A percentile compares a stretch with the other conserved stretches of the same genome.
Evolutionary conservation across 1,140 invertebrate genomes (phyloP).

Genomic region (Oncopeltus fasciatus): DNA sequence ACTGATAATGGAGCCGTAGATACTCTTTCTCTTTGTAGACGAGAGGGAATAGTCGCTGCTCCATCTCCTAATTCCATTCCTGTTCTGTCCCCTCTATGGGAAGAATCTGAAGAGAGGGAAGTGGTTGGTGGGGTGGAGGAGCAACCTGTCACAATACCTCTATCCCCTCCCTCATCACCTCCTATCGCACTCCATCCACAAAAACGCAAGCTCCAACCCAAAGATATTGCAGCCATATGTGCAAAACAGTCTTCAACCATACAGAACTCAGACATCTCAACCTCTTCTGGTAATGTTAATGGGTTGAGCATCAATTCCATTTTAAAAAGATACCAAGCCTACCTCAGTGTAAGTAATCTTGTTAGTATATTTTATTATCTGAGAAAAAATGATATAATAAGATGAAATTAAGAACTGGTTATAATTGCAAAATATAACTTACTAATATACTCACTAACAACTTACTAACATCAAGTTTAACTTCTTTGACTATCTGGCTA

Average conservation of each 20-base stretch:
- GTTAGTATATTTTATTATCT: too few species aligned
- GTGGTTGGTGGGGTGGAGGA: background rate
- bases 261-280: constrained; percentile 22
- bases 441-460: too few species aligned
- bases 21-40: background rate
- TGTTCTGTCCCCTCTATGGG: background rate
- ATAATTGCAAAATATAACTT: too few species aligned
- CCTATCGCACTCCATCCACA: constrained; percentile 61
- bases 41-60: background rate
- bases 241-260: constrained; percentile 18
- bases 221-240: constrained; percentile 26
- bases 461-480: too few species aligned
- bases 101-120: background rate
- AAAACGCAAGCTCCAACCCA: constrained; percentile 54
- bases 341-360: constrained; percentile 81
- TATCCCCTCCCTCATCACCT: background rate
- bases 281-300: constrained; percentile 42
- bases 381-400: too few species aligned
- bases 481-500: too few species aligned
- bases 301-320: constrained; percentile 29
- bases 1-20: background rate
- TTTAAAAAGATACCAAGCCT: constrained; percentile 83
- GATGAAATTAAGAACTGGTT: too few species aligned
- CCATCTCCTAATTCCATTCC: too few species aligned
- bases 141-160: background rate